These are phyloP conservation scores for Entelurus aequoreus DNA, from an alignment of 2,113 vertebrate species.

Conservation along the genomic window DNA sequence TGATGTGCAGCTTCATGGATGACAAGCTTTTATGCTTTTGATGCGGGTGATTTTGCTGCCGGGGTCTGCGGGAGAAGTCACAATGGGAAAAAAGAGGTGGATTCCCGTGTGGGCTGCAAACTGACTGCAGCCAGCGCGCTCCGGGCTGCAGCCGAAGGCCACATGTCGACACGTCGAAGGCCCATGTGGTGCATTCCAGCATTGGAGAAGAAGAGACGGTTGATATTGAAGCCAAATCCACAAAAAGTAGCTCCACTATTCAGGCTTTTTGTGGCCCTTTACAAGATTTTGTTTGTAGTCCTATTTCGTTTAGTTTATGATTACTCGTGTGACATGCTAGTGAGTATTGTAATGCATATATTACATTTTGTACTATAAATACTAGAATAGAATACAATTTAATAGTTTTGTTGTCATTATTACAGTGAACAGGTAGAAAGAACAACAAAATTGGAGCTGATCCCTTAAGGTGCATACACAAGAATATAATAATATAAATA, in stretches of 20 bases:
- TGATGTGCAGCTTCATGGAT: constrained; percentile 15
- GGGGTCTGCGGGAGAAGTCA: constrained; percentile 18
- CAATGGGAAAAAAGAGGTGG: constrained; percentile 41
- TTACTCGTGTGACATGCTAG: too few relatives aligned
- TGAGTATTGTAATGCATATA: too few relatives aligned
- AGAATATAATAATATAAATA: too few relatives aligned
- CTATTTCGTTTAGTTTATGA: too few relatives aligned
- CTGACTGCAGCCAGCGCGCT: constrained; percentile 82
- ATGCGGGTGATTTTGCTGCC: constrained; percentile 18
- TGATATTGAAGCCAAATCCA: constrained; percentile 79
- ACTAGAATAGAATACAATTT: too few relatives aligned
- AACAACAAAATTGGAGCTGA: too few relatives aligned
- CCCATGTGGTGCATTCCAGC: constrained; percentile 85
- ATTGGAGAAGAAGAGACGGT: constrained; percentile 79
- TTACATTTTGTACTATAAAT: too few relatives aligned
- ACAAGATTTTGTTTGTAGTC: too few relatives aligned
- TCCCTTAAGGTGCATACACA: too few relatives aligned
- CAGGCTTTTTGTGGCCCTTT: constrained; percentile 9
- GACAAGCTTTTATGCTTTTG: constrained; percentile 5
- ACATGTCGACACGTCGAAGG: constrained; percentile 90
- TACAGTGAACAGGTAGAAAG: too few relatives aligned
- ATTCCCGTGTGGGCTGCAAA: constrained; percentile 86
- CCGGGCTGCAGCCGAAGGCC: constrained; percentile 72
- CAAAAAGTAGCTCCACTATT: constrained; percentile 86
- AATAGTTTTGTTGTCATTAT: too few relatives aligned